phyloP scores from a whole-genome alignment of 2,113 vertebrate genomes.

The Sclerurus mexicanus region DNA sequence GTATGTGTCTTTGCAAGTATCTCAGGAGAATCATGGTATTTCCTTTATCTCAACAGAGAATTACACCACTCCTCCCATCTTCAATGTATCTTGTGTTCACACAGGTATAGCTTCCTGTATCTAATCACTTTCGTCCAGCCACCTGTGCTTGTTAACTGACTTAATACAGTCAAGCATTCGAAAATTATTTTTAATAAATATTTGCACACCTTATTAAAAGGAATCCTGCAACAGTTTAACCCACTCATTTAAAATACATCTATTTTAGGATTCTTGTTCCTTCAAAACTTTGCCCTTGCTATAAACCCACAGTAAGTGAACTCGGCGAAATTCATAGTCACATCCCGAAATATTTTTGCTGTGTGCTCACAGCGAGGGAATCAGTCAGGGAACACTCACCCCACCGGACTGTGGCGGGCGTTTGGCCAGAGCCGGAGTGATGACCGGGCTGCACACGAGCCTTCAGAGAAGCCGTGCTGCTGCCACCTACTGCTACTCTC shows the following conservation, averaged over 20 bases:
- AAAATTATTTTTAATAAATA: neutral
- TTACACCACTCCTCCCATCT: neutral
- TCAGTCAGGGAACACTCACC: neutral
- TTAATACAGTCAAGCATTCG: neutral
- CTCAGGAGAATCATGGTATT: neutral
- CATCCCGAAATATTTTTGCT: neutral
- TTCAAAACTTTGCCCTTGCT: neutral
- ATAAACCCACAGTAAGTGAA: neutral
- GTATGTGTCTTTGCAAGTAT: neutral
- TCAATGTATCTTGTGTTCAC: fast-evolving
- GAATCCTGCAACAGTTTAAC: neutral
- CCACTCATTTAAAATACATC: neutral
- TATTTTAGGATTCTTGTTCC: neutral
- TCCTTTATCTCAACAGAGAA: neutral
- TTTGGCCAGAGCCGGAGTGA: neutral
- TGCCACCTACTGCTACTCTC: neutral
- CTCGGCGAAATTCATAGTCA: neutral
- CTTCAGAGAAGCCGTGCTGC: neutral
- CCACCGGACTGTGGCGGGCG: neutral
- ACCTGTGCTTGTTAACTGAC: neutral
- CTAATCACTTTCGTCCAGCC: neutral
- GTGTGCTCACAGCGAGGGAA: neutral
- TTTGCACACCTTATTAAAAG: neutral
- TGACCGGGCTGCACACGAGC: fast-evolving
- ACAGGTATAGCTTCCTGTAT: neutral